phyloP scores from a whole-genome alignment of 2,797 vertebrate genomes.

The Enteromius radiatus region DNA sequence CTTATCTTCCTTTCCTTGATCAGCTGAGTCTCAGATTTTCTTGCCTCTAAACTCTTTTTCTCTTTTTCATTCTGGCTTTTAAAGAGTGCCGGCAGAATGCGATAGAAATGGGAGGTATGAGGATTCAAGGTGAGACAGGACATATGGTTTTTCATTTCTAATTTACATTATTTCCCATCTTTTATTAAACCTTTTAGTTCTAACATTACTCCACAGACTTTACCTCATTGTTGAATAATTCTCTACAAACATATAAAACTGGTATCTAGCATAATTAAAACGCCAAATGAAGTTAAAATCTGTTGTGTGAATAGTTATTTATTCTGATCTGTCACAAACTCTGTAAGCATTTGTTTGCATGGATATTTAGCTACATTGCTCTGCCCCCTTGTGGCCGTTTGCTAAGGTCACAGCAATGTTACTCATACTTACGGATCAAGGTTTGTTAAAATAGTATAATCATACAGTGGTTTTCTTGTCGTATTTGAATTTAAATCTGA shows the following conservation, averaged over 20 bases:
- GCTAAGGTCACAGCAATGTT: neutral
- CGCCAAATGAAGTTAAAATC: neutral
- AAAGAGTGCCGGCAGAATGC: slow-evolving; percentile 87
- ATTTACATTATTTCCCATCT: neutral
- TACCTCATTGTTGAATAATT: neutral
- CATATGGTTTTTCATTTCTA: neutral
- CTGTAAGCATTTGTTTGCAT: neutral
- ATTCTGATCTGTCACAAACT: neutral
- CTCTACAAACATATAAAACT: neutral
- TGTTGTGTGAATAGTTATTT: neutral
- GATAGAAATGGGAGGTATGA: slow-evolving; percentile 92
- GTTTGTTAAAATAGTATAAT: neutral
- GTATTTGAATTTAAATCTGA: too few species aligned
- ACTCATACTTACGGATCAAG: neutral
- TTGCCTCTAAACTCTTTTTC: slow-evolving; percentile 65
- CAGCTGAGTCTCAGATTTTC: slow-evolving; percentile 71
- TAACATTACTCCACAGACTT: neutral
- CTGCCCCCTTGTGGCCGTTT: slow-evolving; percentile 18
- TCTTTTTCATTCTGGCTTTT: slow-evolving; percentile 64
- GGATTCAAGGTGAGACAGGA: slow-evolving; percentile 87
- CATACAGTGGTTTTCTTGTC: neutral
- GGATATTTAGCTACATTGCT: neutral
- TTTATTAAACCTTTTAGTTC: neutral
- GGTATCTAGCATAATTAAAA: neutral
- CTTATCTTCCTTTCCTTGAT: slow-evolving; percentile 26